phyloP scores from a whole-genome alignment of 2,888 invertebrate genomes.

The Cantharis nigra region DNA sequence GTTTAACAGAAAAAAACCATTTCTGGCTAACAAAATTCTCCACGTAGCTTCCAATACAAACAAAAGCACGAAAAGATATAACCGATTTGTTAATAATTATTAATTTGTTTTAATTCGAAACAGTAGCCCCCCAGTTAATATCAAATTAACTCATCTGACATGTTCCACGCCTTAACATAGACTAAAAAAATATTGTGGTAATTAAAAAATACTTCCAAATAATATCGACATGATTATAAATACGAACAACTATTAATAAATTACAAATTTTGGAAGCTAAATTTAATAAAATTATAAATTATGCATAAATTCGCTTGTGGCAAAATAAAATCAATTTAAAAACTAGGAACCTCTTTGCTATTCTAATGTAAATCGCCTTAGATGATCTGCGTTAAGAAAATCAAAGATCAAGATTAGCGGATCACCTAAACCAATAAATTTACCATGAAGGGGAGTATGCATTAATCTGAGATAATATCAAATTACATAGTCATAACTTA shows the following conservation, averaged over 20 bases:
- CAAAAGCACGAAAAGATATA: not conserved
- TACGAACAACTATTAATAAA: not conserved
- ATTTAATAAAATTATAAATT: not conserved
- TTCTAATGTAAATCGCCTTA: not conserved
- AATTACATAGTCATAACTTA: constrained; percentile 28
- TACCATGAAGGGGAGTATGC: not conserved
- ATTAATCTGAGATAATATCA: constrained; percentile 28
- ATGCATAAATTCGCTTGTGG: not conserved
- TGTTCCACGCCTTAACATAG: not conserved
- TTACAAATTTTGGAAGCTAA: not conserved
- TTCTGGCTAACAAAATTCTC: not conserved
- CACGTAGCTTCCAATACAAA: not conserved
- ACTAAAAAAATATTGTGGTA: not conserved
- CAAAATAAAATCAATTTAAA: not conserved
- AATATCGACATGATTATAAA: not conserved
- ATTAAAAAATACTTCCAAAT: not conserved
- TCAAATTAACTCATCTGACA: not conserved
- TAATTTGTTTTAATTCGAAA: not conserved
- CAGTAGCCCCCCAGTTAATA: not conserved
- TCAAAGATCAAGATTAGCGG: not conserved
- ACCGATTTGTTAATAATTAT: not conserved
- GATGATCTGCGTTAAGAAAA: not conserved
- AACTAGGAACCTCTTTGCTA: not conserved
- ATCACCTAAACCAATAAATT: not conserved
- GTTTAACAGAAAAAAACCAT: not conserved